phyloP scores from a whole-genome alignment of 2,797 vertebrate species.

The Manis pentadactyla region DNA sequence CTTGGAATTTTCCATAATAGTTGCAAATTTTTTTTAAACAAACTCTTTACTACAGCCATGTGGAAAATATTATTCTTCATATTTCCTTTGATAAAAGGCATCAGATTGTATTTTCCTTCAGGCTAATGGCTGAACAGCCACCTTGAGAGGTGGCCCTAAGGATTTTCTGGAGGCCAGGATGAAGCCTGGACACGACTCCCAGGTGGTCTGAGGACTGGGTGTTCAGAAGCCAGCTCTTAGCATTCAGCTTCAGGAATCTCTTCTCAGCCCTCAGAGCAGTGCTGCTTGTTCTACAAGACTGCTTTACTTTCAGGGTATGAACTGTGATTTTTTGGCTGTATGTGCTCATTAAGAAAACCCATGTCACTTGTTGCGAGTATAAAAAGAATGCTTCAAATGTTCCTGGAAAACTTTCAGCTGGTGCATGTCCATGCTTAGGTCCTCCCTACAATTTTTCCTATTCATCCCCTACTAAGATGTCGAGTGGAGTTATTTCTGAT shows the following conservation, averaged over 20 bases:
- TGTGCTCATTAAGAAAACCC: slow-evolving; percentile 61
- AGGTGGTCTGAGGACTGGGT: slow-evolving; percentile 8
- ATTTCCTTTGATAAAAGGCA: not conserved
- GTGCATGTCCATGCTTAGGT: not conserved
- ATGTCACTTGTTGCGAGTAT: slow-evolving; percentile 53
- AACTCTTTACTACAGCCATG: not conserved
- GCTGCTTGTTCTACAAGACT: not conserved
- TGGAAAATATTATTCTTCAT: slow-evolving; percentile 50
- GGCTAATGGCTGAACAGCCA: not conserved
- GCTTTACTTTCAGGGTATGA: not conserved
- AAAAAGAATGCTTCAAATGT: slow-evolving; percentile 58
- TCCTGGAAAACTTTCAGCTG: slow-evolving; percentile 63
- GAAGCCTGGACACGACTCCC: not conserved
- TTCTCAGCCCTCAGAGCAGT: not conserved
- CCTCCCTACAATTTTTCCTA: not conserved
- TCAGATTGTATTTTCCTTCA: slow-evolving; percentile 30
- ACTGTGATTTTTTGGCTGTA: slow-evolving; percentile 40
- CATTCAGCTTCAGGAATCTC: not conserved
- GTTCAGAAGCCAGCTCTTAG: not conserved
- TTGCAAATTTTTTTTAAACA: not conserved
- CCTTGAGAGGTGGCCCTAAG: not conserved
- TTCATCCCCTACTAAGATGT: not conserved
- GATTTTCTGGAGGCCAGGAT: not conserved
- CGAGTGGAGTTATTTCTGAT: not conserved
- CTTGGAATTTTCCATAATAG: slow-evolving; percentile 63